Percentiles rank a stretch among this genome's conserved stretches.
Evolutionary conservation across 2,888 invertebrate genomes (phyloP).

Genomic region (Pollenia labialis): DNA sequence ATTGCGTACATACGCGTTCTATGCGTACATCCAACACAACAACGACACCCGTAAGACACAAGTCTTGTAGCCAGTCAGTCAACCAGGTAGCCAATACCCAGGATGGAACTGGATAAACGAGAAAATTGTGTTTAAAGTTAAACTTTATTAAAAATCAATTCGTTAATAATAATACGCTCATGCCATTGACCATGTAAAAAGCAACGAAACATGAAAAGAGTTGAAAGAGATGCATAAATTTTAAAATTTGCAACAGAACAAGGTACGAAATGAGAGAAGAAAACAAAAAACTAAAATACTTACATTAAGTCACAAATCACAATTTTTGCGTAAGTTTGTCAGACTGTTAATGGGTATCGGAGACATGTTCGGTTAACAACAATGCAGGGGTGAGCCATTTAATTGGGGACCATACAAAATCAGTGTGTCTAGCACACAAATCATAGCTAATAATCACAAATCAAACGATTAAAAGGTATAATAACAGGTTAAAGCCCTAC

Average conservation of each 20-base stretch:
- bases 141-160: constrained; percentile 82
- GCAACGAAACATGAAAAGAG: background rate
- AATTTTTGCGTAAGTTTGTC: constrained; percentile 79
- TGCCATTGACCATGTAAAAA: constrained; percentile 67
- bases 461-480: too few species aligned
- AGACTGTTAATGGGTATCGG: constrained; percentile 73
- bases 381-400: background rate
- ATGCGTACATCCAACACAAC: constrained; percentile 6
- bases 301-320: constrained; percentile 82
- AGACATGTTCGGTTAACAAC: constrained; percentile 73
- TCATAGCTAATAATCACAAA: too few species aligned
- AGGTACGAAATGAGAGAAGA: background rate
- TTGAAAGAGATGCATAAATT: constrained; percentile 12
- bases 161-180: constrained; percentile 74
- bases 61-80: background rate
- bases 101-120: constrained; percentile 73
- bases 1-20: constrained; percentile 31
- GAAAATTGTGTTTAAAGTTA: constrained; percentile 81
- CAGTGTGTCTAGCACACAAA: too few species aligned
- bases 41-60: constrained; percentile 9
- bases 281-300: constrained; percentile 72
- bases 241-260: background rate
- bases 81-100: constrained; percentile 5
- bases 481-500: too few species aligned
- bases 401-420: background rate